These are phyloP conservation scores for Drosophila crucigera DNA, from an alignment of 2,888 invertebrate species.

Conservation along the genomic window DNA sequence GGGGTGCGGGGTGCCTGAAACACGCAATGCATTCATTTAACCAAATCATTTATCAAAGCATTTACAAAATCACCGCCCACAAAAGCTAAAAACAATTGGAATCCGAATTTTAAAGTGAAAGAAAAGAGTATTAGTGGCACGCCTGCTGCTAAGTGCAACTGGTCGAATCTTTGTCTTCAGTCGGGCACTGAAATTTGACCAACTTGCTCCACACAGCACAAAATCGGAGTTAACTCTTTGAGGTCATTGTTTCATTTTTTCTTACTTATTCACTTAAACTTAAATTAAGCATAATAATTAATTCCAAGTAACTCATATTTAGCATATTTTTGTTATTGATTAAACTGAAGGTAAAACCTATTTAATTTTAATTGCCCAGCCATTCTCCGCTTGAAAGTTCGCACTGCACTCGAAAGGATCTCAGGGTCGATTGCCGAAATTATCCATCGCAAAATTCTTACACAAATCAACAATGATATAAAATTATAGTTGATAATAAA, in stretches of 20 bases:
- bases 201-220: conserved; percentile 52
- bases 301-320: neutral
- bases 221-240: neutral
- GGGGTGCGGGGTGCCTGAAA: neutral
- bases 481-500: neutral
- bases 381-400: neutral
- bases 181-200: conserved; percentile 38
- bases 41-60: conserved; percentile 25
- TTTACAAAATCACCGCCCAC: conserved; percentile 30
- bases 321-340: neutral
- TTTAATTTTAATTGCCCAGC: neutral
- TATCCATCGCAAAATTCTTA: neutral
- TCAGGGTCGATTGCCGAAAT: neutral
- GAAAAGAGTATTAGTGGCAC: conserved; percentile 23
- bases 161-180: conserved; percentile 10
- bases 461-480: neutral
- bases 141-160: conserved; percentile 27
- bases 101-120: conserved; percentile 42
- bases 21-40: conserved; percentile 56
- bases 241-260: neutral
- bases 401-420: neutral
- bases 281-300: neutral
- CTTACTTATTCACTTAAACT: neutral
- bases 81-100: conserved; percentile 37
- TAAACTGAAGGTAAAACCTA: neutral